These are phyloP conservation scores for Hypena proboscidalis DNA, from an alignment of 2,888 invertebrate species.

Conservation along the genomic window DNA sequence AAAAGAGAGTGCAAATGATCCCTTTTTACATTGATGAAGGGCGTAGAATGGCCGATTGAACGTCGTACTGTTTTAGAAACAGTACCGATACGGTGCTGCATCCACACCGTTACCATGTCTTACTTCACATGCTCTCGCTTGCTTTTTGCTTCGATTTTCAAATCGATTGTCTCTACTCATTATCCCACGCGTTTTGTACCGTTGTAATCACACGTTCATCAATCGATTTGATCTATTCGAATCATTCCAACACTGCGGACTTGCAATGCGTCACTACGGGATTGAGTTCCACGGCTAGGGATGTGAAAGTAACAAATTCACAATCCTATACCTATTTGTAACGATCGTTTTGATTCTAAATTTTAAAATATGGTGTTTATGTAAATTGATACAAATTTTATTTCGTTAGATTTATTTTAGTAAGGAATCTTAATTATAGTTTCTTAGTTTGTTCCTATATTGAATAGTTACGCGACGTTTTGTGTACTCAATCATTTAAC, in stretches of 20 bases:
- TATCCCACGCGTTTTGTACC: conserved; percentile 39
- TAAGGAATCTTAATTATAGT: too few relatives aligned
- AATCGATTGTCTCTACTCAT: conserved; percentile 50
- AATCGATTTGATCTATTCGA: conserved; percentile 31
- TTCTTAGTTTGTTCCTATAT: not conserved
- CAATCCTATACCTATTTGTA: not conserved
- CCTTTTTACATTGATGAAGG: too few relatives aligned
- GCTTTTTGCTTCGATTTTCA: conserved; percentile 51
- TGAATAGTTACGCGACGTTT: conserved; percentile 19
- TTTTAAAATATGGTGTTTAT: conserved; percentile 3
- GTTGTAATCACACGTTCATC: conserved; percentile 35
- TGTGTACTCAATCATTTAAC: conserved; percentile 29
- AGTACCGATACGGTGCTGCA: conserved; percentile 27
- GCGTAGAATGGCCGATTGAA: too few relatives aligned
- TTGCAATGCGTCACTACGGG: conserved; percentile 3
- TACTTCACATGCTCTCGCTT: conserved; percentile 59
- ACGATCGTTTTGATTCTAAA: not conserved
- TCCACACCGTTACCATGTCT: conserved; percentile 39
- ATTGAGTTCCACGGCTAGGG: conserved; percentile 3
- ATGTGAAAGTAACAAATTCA: conserved; percentile 8
- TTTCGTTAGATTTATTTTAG: too few relatives aligned
- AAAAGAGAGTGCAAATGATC: too few relatives aligned
- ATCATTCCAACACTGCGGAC: conserved; percentile 7
- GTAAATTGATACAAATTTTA: not conserved
- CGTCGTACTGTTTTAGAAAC: conserved; percentile 25